These are phyloP conservation scores for Lepidocyrtinus sp. DNA, from an alignment of 2,888 invertebrate species.

Conservation along the genomic window DNA sequence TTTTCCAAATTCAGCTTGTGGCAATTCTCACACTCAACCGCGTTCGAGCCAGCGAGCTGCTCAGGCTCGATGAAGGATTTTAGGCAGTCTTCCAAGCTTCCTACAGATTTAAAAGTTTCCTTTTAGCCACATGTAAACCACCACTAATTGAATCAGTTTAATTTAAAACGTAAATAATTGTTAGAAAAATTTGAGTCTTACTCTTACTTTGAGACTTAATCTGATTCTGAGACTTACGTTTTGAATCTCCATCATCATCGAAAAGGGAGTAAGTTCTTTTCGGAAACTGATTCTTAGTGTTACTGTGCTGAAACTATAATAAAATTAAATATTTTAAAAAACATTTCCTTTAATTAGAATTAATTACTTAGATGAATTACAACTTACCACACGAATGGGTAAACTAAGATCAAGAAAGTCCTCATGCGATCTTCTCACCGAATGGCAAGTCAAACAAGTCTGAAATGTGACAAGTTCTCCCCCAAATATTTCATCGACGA, in stretches of 20 bases:
- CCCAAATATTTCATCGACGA: conserved; percentile 90
- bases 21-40: conserved; percentile 93
- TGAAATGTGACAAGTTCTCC: conserved; percentile 92
- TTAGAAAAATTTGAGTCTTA: too few species aligned
- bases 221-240: too few species aligned
- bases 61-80: conserved; percentile 94
- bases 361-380: too few species aligned
- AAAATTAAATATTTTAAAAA: not conserved
- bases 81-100: conserved; percentile 87
- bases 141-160: too few species aligned
- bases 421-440: conserved; percentile 90
- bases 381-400: conserved; percentile 78
- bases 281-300: conserved; percentile 75
- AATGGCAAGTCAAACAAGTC: conserved; percentile 90
- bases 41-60: conserved; percentile 91
- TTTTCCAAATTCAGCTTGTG: conserved; percentile 65
- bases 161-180: too few species aligned
- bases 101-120: too few species aligned
- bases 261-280: conserved; percentile 58
- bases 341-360: not conserved
- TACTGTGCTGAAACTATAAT: conserved; percentile 72
- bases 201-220: too few species aligned
- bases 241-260: conserved; percentile 69
- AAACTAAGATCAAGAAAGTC: conserved; percentile 96
- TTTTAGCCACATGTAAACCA: too few species aligned